Conservation (phyloP, 92 coral and sea anemone species). For the Paramuricea clavata region DNA sequence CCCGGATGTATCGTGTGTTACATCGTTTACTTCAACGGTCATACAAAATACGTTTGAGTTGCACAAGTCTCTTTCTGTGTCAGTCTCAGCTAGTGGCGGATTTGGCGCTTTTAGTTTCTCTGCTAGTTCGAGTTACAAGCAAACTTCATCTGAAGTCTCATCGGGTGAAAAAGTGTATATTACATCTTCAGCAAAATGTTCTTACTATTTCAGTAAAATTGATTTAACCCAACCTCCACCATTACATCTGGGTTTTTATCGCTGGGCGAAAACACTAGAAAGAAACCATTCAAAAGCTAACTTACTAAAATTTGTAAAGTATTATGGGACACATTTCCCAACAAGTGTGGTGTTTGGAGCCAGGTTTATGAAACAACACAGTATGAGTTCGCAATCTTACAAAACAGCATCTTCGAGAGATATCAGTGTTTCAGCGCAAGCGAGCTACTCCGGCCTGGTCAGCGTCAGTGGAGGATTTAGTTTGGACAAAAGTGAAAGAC, state of each 20-base stretch:
- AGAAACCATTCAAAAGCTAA: slow-evolving; percentile 27
- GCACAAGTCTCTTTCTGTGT: slow-evolving; percentile 57
- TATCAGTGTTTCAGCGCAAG: slow-evolving; percentile 73
- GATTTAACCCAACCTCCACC: slow-evolving; percentile 71
- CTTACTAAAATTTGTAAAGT: slow-evolving; percentile 64
- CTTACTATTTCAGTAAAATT: slow-evolving; percentile 72
- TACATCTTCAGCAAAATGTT: slow-evolving; percentile 72
- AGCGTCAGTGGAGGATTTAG: slow-evolving; percentile 70
- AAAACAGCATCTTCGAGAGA: slow-evolving; percentile 37
- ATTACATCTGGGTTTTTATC: slow-evolving; percentile 73
- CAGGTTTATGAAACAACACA: slow-evolving; percentile 67
- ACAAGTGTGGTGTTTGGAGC: slow-evolving; percentile 75
- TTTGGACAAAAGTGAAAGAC: slow-evolving; percentile 53
- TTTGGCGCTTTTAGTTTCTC: slow-evolving; percentile 67
- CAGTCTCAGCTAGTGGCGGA: slow-evolving; percentile 69
- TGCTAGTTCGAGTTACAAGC: slow-evolving; percentile 74
- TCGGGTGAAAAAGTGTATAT: slow-evolving; percentile 73
- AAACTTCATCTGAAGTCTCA: slow-evolving; percentile 64
- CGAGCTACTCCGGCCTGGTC: slow-evolving; percentile 63
- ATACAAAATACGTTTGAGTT: slow-evolving; percentile 68
- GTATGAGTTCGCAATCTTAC: slow-evolving; percentile 66
- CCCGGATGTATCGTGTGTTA: slow-evolving; percentile 73
- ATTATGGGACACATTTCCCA: slow-evolving; percentile 75
- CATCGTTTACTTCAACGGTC: slow-evolving; percentile 67
- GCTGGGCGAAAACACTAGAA: slow-evolving; percentile 65